These are phyloP conservation scores for Bradynema listronoti DNA, from an alignment of 1,140 invertebrate genomes.

Conservation along the genomic window DNA sequence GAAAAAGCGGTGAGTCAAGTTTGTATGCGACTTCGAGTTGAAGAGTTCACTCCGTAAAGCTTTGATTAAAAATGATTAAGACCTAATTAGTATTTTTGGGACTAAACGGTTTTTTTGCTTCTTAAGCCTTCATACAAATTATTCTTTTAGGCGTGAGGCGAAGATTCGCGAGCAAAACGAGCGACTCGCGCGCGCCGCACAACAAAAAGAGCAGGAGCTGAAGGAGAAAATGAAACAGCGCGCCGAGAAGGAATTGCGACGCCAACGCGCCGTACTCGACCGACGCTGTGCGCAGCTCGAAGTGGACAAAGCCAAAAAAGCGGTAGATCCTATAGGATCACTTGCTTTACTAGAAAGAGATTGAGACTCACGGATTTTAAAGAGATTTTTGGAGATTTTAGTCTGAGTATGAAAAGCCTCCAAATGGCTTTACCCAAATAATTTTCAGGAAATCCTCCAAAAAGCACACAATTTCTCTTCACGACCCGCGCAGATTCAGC, in stretches of 20 bases:
- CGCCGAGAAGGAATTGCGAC: constrained; percentile 27
- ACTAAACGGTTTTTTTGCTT: too few species aligned
- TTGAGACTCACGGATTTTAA: too few species aligned
- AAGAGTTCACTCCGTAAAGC: too few species aligned
- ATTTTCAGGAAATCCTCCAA: constrained; percentile 38
- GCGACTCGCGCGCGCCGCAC: constrained; percentile 17
- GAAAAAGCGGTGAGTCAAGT: constrained; percentile 17
- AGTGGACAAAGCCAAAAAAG: constrained; percentile 29
- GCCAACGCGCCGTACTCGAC: constrained; percentile 35
- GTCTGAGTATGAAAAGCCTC: too few species aligned
- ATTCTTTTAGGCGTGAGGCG: constrained; percentile 33
- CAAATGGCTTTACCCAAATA: background rate
- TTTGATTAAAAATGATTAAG: too few species aligned
- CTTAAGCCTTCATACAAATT: too few species aligned
- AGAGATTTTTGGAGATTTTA: too few species aligned
- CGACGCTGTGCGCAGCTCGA: constrained; percentile 31
- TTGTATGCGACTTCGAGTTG: background rate
- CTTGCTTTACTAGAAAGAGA: too few species aligned
- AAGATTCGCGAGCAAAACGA: constrained; percentile 35
- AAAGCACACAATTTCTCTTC: constrained; percentile 40
- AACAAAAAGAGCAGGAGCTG: constrained; percentile 29
- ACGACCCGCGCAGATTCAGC: constrained; percentile 22
- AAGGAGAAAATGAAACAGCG: constrained; percentile 14
- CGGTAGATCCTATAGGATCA: constrained; percentile 10
- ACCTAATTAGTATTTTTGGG: too few species aligned